These are phyloP conservation scores for Macrochelys suwanniensis DNA, from an alignment of 2,797 vertebrate species.

Conservation along the genomic window DNA sequence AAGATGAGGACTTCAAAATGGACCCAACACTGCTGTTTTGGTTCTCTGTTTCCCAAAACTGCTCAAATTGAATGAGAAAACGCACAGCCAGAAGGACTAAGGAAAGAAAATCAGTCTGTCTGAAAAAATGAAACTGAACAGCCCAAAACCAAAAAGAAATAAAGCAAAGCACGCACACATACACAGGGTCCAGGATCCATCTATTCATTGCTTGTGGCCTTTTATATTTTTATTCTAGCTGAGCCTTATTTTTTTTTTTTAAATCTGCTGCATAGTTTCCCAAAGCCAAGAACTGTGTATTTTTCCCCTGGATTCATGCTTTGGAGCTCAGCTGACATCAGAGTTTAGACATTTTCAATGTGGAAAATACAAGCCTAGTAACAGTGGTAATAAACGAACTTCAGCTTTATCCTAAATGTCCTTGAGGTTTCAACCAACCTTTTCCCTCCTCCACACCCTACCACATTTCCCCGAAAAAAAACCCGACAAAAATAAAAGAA, in stretches of 20 bases:
- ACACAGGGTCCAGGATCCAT: constrained; percentile 70
- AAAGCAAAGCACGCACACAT: constrained; percentile 61
- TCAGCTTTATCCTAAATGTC: constrained; percentile 68
- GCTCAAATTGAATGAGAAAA: constrained; percentile 74
- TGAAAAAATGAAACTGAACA: constrained; percentile 73
- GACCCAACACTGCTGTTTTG: constrained; percentile 67
- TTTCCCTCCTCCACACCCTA: constrained; percentile 63
- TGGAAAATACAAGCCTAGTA: constrained; percentile 75
- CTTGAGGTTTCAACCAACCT: constrained; percentile 60
- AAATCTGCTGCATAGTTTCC: constrained; percentile 59
- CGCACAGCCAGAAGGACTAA: constrained; percentile 74
- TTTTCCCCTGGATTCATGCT: constrained; percentile 69
- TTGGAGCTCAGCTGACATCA: constrained; percentile 72
- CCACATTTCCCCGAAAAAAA: constrained; percentile 33
- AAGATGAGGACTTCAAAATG: constrained; percentile 73
- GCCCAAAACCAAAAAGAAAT: constrained; percentile 69
- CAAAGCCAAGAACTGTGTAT: constrained; percentile 64
- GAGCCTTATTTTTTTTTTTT: constrained; percentile 49
- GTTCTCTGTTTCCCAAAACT: constrained; percentile 70
- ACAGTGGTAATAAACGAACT: constrained; percentile 60
- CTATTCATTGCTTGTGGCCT: constrained; percentile 51
- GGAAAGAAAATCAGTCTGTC: constrained; percentile 73
- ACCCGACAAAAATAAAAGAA: constrained; percentile 9
- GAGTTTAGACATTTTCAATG: constrained; percentile 58
- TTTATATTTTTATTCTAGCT: constrained; percentile 42